Base-by-base conservation (phyloP, 2,888 invertebrate species). In the Myopa tessellatipennis region DNA sequence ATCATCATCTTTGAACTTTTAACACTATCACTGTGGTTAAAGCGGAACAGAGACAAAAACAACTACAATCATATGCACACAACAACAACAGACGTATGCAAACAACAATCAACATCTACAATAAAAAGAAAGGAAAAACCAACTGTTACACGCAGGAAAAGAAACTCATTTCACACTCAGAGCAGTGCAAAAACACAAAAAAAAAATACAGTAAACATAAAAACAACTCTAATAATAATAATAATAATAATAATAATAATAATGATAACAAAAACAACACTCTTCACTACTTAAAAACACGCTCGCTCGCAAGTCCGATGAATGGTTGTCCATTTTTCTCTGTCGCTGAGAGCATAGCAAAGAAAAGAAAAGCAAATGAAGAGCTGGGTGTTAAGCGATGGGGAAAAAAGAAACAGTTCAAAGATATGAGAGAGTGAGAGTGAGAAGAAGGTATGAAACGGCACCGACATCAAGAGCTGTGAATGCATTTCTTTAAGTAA, bases 251-350 rank as follows among this genome's bases (percentile, higher is more conserved):
- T n/a, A 18, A 8, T n/a, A 18, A 60, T n/a, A n/a, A n/a, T n/a
- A 60, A 60, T n/a, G 16, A 26, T 26, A 26, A 26, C 26, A 26
- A 26, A 26, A 26, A 26, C 16, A 16, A 16, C 55, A 55, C n/a
- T 14, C 55, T 2, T 55, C 16, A 16, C 55, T 14, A 2, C 3
- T 10, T 55, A 55, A 55, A 55, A 16, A 16, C 55, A 55, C 18
- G 16, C 6, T n/a, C 16, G 6, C 16, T 58, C n/a, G 67, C 72
- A 77, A 26, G 79, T 78, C 79, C 78, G 78, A 81, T 80, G 80
- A 81, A 81, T 79, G 78, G 80, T 78, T 81, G 79, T 81, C 80
- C 80, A 81, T 80, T 81, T 79, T 78, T 81, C 78, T 78, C 77
- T 79, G 81, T 81, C 80, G 77, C 45, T n/a, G 36, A 10, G 50